A percentile compares a stretch with the other conserved stretches of the same genome.
Evolutionary conservation across 2,888 invertebrate species (phyloP).

Genomic region (Sesia apiformis): DNA sequence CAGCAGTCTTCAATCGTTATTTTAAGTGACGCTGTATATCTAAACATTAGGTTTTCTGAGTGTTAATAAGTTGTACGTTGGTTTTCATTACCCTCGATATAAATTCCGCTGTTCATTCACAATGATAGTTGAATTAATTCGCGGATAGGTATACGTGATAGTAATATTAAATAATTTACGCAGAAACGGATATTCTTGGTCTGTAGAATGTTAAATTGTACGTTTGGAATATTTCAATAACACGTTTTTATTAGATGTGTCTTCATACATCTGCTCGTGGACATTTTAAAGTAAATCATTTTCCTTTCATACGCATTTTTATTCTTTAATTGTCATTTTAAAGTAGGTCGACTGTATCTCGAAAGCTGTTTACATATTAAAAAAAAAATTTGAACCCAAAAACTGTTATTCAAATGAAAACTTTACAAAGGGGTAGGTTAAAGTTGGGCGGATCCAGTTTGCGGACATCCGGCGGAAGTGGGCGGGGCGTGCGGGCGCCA

Average conservation of each 20-base stretch:
- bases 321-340: no score
- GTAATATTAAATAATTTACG: neutral
- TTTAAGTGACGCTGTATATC: neutral
- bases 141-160: neutral
- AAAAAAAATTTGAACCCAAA: no score
- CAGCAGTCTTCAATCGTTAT: neutral
- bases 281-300: no score
- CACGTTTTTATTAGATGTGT: no score
- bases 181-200: no score
- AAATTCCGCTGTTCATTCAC: conserved; percentile 9
- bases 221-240: no score
- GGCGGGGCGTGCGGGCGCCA: conserved; percentile 53
- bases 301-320: no score
- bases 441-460: conserved; percentile 6
- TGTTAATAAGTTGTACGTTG: conserved; percentile 8
- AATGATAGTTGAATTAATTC: neutral
- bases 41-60: neutral
- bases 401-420: no score
- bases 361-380: no score
- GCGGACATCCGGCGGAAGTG: conserved; percentile 63
- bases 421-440: neutral
- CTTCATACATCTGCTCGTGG: no score
- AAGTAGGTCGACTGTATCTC: no score
- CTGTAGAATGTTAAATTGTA: no score
- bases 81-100: conserved; percentile 19